Evolutionary conservation across 2,888 invertebrate species (phyloP), one percentile per base, ranked within the genome.

Genomic region (Caenorhabditis sp.): DNA sequence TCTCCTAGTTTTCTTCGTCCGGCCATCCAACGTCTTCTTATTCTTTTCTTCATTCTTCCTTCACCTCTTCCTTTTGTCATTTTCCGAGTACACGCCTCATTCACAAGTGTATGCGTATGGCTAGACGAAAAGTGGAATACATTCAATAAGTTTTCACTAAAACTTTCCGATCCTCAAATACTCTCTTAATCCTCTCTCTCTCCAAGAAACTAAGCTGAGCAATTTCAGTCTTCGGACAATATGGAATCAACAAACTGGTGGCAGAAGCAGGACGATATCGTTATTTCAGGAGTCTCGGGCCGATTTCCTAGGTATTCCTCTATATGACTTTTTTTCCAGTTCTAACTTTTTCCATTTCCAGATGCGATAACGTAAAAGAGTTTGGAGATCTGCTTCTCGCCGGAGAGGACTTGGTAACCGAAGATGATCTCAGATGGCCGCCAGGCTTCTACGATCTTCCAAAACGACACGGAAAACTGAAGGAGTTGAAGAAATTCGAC

Each of bases 401-500:
- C 84, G 96, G 96, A 73, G 95, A 96, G 58, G 98, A 98, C 93
- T 95, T 98, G 94, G 95, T 98, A 84, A 97, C 96, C 38, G 97
- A 96, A 88, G 97, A 97, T 93, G 95, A 95, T 88, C 94, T 96
- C 87, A 94, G 97, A 92, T 98, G 97, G 97, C 95, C 95, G 6
- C 94, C 95, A 86, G 94, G 93, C 70, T 86, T 93, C 81, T 92
- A 92, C 90, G 93, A 93, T 51, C 86, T 94, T 51, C 94, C 94
- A 44, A 90, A 87, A 75, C 88, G 94, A 51, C 93, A 92, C 90
- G 94, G 94, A 63, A 93, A 93, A 87, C 88, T 94, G 80, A 93
- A 93, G 80, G 93, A 93, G 59, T 85, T 94, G 61, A 91, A 91
- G 58, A 93, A 93, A 81, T 93, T 93, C 88, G 93, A 93, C 84